A percentile compares a stretch with the other conserved stretches of the same genome.
Evolutionary conservation across 2,113 vertebrate species (phyloP).

Genomic region (Chaetodon trifascialis): DNA sequence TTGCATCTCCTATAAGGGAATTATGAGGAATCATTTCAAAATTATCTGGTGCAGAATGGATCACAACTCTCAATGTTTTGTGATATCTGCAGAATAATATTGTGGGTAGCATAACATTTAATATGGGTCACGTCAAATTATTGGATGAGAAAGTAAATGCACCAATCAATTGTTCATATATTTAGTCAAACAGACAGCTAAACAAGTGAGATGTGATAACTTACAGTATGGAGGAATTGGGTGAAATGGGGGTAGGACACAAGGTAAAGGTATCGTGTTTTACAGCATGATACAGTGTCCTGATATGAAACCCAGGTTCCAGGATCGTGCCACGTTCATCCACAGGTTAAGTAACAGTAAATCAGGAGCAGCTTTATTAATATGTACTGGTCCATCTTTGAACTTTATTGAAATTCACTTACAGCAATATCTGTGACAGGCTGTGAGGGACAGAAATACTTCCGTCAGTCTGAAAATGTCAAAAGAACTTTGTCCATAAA

Average conservation of each 20-base stretch:
- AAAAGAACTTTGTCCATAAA: conserved; percentile 10
- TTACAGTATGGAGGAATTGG: not conserved
- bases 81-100: not conserved
- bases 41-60: not conserved
- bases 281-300: not conserved
- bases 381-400: not conserved
- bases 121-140: not conserved
- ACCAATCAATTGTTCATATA: not conserved
- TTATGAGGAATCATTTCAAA: not conserved
- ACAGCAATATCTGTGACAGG: not conserved
- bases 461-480: not conserved
- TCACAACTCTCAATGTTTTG: not conserved
- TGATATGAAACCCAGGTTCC: not conserved
- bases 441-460: not conserved
- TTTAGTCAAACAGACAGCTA: not conserved
- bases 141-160: not conserved
- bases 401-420: not conserved
- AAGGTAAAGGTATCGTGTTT: not conserved
- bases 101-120: not conserved
- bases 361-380: not conserved
- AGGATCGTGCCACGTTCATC: not conserved
- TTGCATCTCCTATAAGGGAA: not conserved
- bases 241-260: not conserved
- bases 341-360: not conserved
- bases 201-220: not conserved